Evolutionary conservation across 2,888 invertebrate species (phyloP).

Genomic region (Ptilodon capucinus): DNA sequence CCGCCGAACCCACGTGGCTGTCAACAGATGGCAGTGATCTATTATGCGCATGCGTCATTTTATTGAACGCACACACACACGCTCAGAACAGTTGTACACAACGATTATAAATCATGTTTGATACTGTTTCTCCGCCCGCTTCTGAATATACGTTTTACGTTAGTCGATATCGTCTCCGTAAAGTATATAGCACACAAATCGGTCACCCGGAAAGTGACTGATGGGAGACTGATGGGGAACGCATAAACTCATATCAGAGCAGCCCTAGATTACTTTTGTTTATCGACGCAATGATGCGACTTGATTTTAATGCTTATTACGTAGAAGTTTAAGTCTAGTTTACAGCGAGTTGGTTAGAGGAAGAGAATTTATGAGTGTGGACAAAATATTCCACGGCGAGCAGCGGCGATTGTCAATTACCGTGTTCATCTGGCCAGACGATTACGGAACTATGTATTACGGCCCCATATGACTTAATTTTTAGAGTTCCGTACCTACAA

Average conservation of each 20-base stretch:
- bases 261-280: slow-evolving; percentile 71
- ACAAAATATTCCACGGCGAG: slow-evolving; percentile 61
- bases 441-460: slow-evolving; percentile 28
- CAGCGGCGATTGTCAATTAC: slow-evolving; percentile 72
- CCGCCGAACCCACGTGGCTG: slow-evolving; percentile 58
- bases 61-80: slow-evolving; percentile 70
- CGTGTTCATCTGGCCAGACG: slow-evolving; percentile 57
- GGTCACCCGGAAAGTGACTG: no score
- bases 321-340: slow-evolving; percentile 20
- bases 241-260: no score
- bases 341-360: slow-evolving; percentile 30
- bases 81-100: slow-evolving; percentile 36
- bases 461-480: no score
- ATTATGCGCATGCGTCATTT: slow-evolving; percentile 67
- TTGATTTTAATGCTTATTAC: slow-evolving; percentile 35
- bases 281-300: slow-evolving; percentile 61
- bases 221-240: no score
- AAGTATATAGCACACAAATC: no score
- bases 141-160: slow-evolving; percentile 74
- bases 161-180: no score
- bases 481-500: no score
- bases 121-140: slow-evolving; percentile 33
- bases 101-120: slow-evolving; percentile 71
- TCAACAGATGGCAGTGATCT: slow-evolving; percentile 74
- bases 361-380: slow-evolving; percentile 59